phyloP scores from a whole-genome alignment of 2,113 vertebrate species.

The Raja brachyura region DNA sequence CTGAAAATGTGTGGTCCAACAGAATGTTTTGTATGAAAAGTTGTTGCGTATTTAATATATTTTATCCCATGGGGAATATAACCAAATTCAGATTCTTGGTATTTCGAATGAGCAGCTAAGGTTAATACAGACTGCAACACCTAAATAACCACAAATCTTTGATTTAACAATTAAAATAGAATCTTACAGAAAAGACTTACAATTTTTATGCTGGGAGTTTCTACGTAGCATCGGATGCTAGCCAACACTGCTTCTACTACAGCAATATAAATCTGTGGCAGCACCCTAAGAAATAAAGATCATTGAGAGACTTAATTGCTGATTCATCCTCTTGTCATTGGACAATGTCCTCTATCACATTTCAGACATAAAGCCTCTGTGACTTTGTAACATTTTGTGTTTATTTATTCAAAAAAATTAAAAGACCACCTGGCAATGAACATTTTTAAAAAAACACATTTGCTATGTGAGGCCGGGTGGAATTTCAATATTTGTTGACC shows the following conservation, averaged over 20 bases:
- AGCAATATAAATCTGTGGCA: slow-evolving; percentile 86
- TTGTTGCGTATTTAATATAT: not conserved
- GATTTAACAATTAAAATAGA: slow-evolving; percentile 10
- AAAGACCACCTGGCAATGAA: not conserved
- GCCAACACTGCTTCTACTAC: slow-evolving; percentile 79
- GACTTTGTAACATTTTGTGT: not conserved
- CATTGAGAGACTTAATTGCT: slow-evolving; percentile 3
- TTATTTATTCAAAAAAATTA: not conserved
- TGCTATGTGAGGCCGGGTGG: no score
- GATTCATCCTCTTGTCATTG: not conserved
- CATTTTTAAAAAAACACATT: not conserved
- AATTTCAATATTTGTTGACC: not conserved
- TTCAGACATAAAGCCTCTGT: not conserved
- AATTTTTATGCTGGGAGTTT: slow-evolving; percentile 70
- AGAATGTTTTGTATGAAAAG: not conserved
- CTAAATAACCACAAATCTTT: not conserved
- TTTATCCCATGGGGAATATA: not conserved
- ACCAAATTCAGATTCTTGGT: not conserved
- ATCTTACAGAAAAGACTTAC: slow-evolving; percentile 51
- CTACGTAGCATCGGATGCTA: slow-evolving; percentile 82
- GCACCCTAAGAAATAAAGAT: slow-evolving; percentile 51
- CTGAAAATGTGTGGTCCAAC: not conserved
- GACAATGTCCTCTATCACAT: not conserved
- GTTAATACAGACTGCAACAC: not conserved
- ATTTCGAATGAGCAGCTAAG: not conserved